phyloP scores from a whole-genome alignment of 2,888 invertebrate genomes.

The Drosophila eohydei region DNA sequence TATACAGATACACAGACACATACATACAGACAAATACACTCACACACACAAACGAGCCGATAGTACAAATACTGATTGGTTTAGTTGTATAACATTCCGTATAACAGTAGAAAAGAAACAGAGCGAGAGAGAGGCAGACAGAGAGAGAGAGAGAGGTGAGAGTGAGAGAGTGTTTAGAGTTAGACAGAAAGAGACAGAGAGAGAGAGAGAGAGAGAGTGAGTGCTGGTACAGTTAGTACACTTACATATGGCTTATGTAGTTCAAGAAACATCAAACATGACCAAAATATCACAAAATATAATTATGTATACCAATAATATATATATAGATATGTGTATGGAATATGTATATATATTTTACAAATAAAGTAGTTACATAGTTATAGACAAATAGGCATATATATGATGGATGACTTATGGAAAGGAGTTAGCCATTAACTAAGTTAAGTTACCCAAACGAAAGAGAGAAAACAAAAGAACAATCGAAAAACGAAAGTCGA shows the following conservation, averaged over 20 bases:
- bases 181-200: not conserved
- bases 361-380: conserved; percentile 29
- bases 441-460: conserved; percentile 21
- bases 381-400: conserved; percentile 44
- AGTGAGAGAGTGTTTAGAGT: conserved; percentile 11
- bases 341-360: conserved; percentile 25
- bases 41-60: conserved; percentile 45
- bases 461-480: conserved; percentile 5
- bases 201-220: conserved; percentile 12
- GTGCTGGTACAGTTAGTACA: conserved; percentile 31
- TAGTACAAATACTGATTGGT: conserved; percentile 56
- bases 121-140: conserved; percentile 12
- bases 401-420: conserved; percentile 20
- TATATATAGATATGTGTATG: conserved; percentile 18
- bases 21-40: not conserved
- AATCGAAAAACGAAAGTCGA: conserved; percentile 18
- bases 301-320: conserved; percentile 25
- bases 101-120: conserved; percentile 14
- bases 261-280: conserved; percentile 55
- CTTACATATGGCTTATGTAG: conserved; percentile 38
- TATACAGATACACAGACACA: conserved; percentile 2
- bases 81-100: conserved; percentile 22
- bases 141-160: conserved; percentile 5
- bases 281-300: conserved; percentile 48
- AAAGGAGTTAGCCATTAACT: not conserved